Conservation (phyloP, 2,113 vertebrate genomes). For the Apteryx owenii region DNA sequence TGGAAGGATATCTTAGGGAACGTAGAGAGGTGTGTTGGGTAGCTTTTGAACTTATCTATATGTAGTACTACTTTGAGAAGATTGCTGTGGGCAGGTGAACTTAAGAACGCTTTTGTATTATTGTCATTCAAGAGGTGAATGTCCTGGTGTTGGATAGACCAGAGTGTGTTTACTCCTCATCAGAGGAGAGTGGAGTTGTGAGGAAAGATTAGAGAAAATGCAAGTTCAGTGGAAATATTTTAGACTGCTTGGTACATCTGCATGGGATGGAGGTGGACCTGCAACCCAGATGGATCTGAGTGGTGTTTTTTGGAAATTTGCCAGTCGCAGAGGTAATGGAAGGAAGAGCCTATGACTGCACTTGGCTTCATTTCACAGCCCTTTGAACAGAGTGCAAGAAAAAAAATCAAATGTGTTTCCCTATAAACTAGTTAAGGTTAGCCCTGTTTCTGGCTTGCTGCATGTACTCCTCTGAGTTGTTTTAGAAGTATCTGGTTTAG, state of each 20-base stretch:
- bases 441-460: not conserved
- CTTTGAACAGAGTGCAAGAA: not conserved
- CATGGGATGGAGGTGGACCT: not conserved
- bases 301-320: not conserved
- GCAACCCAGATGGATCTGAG: not conserved
- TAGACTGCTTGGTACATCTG: not conserved
- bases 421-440: not conserved
- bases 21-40: not conserved
- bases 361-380: not conserved
- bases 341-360: not conserved
- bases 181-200: not conserved
- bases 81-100: not conserved
- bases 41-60: not conserved
- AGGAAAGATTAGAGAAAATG: not conserved
- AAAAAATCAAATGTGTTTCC: not conserved
- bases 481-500: not conserved
- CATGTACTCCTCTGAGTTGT: not conserved
- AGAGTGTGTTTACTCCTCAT: not conserved
- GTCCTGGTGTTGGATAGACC: not conserved
- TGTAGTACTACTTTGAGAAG: not conserved
- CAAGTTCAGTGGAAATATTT: not conserved
- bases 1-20: not conserved
- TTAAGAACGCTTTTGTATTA: accelerated
- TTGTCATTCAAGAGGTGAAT: not conserved
- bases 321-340: accelerated